Conservation (phyloP, 2,797 vertebrate species). For the Hydrocynus forskahlii region DNA sequence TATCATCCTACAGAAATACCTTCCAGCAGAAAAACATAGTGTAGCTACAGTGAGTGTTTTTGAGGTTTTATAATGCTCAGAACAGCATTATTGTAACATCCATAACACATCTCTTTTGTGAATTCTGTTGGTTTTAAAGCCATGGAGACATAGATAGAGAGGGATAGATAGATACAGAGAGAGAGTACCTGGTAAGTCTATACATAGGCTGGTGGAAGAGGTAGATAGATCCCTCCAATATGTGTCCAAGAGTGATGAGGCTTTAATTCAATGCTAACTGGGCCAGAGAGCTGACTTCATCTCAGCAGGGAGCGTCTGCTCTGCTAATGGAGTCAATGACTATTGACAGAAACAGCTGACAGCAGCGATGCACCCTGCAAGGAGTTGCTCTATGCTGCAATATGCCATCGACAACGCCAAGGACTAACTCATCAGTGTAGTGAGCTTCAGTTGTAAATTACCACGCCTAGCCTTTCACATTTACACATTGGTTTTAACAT, state of each 20-base stretch:
- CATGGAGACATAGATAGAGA: background rate
- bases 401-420: constrained; percentile 52
- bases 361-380: constrained; percentile 52
- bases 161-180: background rate
- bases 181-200: background rate
- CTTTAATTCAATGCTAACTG: constrained; percentile 45
- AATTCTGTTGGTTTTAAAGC: too few species aligned
- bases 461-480: background rate
- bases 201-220: background rate
- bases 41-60: too few species aligned
- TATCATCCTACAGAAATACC: background rate
- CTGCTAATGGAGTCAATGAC: constrained; percentile 59
- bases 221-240: constrained; percentile 28
- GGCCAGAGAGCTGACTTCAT: constrained; percentile 45
- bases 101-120: too few species aligned
- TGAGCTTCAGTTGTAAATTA: constrained; percentile 35
- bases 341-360: constrained; percentile 65
- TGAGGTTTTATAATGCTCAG: too few species aligned
- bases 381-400: constrained; percentile 53
- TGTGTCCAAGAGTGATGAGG: constrained; percentile 38
- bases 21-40: background rate
- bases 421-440: constrained; percentile 42
- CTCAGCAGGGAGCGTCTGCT: constrained; percentile 48
- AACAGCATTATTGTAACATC: too few species aligned
- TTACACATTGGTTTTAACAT: constrained; percentile 27